phyloP scores from a whole-genome alignment of 1,140 invertebrate genomes.

The Cotesia vestalis region DNA sequence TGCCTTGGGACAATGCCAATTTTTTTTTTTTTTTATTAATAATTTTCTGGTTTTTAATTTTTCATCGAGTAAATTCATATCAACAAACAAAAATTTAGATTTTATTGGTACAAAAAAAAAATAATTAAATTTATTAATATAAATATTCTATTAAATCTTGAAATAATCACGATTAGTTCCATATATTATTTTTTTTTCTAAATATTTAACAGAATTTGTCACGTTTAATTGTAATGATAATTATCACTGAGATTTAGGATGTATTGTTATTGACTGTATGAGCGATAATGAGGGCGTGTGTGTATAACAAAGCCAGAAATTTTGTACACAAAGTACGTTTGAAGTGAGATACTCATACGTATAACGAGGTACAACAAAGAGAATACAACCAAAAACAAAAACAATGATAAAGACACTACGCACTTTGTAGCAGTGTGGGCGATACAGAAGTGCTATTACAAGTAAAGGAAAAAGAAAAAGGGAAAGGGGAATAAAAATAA shows the following conservation, averaged over 20 bases:
- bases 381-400: constrained; percentile 1
- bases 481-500: not conserved
- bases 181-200: too few relatives aligned
- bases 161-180: too few relatives aligned
- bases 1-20: not conserved
- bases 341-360: constrained; percentile 19
- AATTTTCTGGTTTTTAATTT: not conserved
- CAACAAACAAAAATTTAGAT: too few relatives aligned
- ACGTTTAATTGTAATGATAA: too few relatives aligned
- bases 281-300: constrained; percentile 6
- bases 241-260: not conserved
- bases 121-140: too few relatives aligned
- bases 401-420: not conserved
- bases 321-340: constrained; percentile 9
- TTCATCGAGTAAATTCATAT: constrained; percentile 23
- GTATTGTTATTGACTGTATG: constrained; percentile 15
- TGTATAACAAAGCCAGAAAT: constrained; percentile 7
- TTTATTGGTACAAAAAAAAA: too few relatives aligned
- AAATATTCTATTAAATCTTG: too few relatives aligned
- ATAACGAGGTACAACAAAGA: constrained; percentile 14
- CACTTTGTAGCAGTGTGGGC: not conserved
- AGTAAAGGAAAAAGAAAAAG: not conserved
- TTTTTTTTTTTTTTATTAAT: not conserved
- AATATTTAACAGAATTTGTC: too few relatives aligned
- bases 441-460: constrained; percentile 10